These are phyloP conservation scores for Eupithecia dodoneata DNA, from an alignment of 2,888 invertebrate genomes.

Conservation along the genomic window DNA sequence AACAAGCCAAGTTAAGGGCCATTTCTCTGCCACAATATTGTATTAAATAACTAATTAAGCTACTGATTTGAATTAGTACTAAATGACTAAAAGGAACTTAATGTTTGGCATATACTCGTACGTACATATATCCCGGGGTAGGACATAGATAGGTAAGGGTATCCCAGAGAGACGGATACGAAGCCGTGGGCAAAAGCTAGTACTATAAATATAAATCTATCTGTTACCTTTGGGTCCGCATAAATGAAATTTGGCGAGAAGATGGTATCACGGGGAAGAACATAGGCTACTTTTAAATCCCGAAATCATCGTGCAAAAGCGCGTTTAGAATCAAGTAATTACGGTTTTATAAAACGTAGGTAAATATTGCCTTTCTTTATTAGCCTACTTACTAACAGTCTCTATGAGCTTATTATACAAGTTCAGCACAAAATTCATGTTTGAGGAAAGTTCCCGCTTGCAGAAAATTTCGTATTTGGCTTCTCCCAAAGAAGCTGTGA, in stretches of 20 bases:
- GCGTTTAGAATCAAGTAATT: neutral
- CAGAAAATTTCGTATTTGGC: slow-evolving; percentile 37
- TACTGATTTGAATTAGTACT: no score
- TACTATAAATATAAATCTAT: no score
- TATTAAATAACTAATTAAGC: no score
- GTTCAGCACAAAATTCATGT: slow-evolving; percentile 33
- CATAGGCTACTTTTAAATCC: neutral
- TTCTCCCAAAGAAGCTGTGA: slow-evolving; percentile 30
- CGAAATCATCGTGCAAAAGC: neutral
- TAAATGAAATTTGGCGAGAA: neutral
- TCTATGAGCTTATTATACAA: slow-evolving; percentile 18
- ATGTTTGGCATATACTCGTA: no score
- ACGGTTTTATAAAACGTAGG: neutral
- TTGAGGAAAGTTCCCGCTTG: slow-evolving; percentile 30
- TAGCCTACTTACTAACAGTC: neutral
- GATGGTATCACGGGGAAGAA: neutral
- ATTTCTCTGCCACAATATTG: no score
- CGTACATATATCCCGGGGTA: no score
- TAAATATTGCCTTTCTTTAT: neutral
- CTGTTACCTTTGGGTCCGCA: no score
- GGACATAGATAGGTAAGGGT: no score
- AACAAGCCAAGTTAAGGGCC: no score
- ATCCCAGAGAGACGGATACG: no score
- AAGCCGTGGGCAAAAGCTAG: no score
- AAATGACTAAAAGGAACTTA: no score